Base-by-base conservation (phyloP, 2,113 vertebrate genomes). In the Xiphorhynchus elegans region DNA sequence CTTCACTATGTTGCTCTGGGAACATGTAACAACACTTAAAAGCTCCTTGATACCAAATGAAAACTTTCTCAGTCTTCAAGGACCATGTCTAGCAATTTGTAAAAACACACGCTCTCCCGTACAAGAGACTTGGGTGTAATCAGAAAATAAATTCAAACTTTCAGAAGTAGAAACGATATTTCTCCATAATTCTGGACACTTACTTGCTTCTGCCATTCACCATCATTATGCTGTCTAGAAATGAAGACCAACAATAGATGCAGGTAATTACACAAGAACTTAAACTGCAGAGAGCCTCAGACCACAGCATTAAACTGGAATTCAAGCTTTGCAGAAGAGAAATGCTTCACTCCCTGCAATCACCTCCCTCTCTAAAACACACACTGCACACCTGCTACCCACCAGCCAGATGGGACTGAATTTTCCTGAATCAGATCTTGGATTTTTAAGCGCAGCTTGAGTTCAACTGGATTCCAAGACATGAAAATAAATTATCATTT, bases 181-280 rank as follows among this genome's bases (percentile, higher is more conserved):
- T 97, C 83, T 95, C 93, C 89, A 81, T 95, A 94, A 96, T 81
- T 86, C 69, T 84, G 63, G 40, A 96, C 63, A 70, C 72, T 95
- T 96, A 95, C 92, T 96, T 96, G 89, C 58, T 94, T 87, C 75
- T 97, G 95, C 87, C 91, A 90, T 85, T 97, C 93, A 97, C 87
- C 90, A 84, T 93, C 9, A 91, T 96, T 95, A 96, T 17, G 37
- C 91, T 95, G 76, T 95, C 95, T 87, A 92, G 88, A 96, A 97
- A 96, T 64, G 76, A 96, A 97, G 89, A 97, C 89, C 94, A 93
- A 97, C 92, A 87, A 91, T 84, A 95, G 90, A 96, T 96, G 75
- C 75, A 78, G 84, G 95, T 90, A 93, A 96, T 97, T 96, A 97
- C 35, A n/a, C 74, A 94, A 97, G 82, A 98, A 96, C 66, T 79